Percentiles rank a stretch among this genome's conserved stretches.
phyloP scores from a whole-genome alignment of 2,888 invertebrate species.

The Tribolium freemani region DNA sequence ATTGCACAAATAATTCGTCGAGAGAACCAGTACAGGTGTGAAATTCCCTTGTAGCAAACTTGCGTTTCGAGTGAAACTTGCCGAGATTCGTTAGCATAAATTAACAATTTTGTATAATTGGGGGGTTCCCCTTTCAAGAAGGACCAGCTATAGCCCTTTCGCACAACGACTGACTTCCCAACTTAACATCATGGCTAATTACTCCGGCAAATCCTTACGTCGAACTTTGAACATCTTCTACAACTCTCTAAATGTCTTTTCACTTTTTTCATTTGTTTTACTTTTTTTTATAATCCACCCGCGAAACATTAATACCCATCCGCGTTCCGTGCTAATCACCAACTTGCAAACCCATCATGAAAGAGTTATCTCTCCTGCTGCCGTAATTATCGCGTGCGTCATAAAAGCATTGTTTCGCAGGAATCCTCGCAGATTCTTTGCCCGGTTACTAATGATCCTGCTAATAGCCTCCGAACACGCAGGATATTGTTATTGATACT shows the following conservation, averaged over 20 bases:
- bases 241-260: slow-evolving; percentile 35
- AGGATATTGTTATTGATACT: slow-evolving; percentile 56
- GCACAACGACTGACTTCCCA: slow-evolving; percentile 48
- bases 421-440: slow-evolving; percentile 55
- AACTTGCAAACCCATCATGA: slow-evolving; percentile 42
- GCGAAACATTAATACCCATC: slow-evolving; percentile 23
- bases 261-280: slow-evolving; percentile 19
- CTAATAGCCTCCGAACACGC: slow-evolving; percentile 58
- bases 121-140: slow-evolving; percentile 37
- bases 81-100: slow-evolving; percentile 61
- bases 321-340: slow-evolving; percentile 37
- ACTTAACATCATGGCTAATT: slow-evolving; percentile 62
- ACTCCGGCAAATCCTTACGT: slow-evolving; percentile 61
- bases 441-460: slow-evolving; percentile 53
- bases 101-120: slow-evolving; percentile 60
- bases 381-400: slow-evolving; percentile 54
- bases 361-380: slow-evolving; percentile 51
- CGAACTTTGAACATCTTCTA: slow-evolving; percentile 61
- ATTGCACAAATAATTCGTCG: background rate
- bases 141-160: slow-evolving; percentile 35
- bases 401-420: slow-evolving; percentile 53
- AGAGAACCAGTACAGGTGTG: slow-evolving; percentile 20
- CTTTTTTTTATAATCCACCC: slow-evolving; percentile 15
- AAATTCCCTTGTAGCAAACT: slow-evolving; percentile 19
- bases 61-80: slow-evolving; percentile 32